These are phyloP conservation scores for Rhabdophis nuchalis DNA, from an alignment of 2,797 vertebrate species.

Conservation along the genomic window DNA sequence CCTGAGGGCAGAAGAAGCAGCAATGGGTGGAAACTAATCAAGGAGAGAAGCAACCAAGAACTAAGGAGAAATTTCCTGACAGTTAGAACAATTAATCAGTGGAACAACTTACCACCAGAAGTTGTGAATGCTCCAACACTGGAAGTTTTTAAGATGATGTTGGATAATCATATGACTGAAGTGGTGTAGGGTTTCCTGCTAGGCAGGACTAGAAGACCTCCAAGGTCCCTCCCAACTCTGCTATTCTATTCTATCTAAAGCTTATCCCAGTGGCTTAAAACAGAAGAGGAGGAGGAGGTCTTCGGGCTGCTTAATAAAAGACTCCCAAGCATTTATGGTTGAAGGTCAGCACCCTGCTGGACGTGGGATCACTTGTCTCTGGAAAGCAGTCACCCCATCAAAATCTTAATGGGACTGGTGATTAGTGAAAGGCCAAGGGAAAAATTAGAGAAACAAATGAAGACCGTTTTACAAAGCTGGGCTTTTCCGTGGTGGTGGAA, in stretches of 20 bases:
- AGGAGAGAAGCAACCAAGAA: too few relatives aligned
- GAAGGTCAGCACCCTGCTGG: slow-evolving; percentile 13
- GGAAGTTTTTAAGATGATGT: too few relatives aligned
- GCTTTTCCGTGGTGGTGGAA: slow-evolving; percentile 44
- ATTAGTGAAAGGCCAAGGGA: slow-evolving; percentile 55
- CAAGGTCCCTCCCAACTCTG: too few relatives aligned
- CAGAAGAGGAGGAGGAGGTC: background rate
- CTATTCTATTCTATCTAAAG: background rate
- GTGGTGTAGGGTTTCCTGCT: too few relatives aligned
- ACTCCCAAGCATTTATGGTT: background rate
- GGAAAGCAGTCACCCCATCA: slow-evolving; percentile 45
- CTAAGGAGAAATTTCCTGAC: too few relatives aligned
- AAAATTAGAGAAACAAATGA: slow-evolving; percentile 62
- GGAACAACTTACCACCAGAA: too few relatives aligned
- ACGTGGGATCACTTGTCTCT: background rate
- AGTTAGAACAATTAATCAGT: too few relatives aligned
- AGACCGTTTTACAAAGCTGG: slow-evolving; percentile 49
- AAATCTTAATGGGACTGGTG: slow-evolving; percentile 47
- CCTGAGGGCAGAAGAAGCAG: too few relatives aligned
- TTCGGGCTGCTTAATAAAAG: background rate
- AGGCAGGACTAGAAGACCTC: too few relatives aligned
- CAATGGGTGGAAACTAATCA: too few relatives aligned
- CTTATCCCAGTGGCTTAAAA: background rate
- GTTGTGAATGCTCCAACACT: too few relatives aligned
- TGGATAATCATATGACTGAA: too few relatives aligned